A percentile compares a stretch with the other conserved stretches of the same genome.
These are phyloP conservation scores for Heliornis fulica DNA, from an alignment of 2,113 vertebrate genomes.

Conservation along the genomic window DNA sequence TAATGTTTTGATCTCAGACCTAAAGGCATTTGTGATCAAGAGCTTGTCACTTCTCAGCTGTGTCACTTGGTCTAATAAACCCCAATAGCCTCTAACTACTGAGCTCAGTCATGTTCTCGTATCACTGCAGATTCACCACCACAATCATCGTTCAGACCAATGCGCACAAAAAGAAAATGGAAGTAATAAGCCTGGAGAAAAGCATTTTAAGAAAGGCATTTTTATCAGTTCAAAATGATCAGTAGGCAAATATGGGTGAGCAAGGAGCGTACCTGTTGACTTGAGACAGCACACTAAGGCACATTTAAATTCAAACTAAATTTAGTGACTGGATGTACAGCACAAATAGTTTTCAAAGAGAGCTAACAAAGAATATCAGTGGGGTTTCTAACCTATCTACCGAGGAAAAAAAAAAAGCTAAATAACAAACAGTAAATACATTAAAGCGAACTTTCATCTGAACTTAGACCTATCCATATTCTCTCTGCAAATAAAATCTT, in stretches of 20 bases:
- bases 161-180: fast-evolving
- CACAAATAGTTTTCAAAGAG: not conserved
- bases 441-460: not conserved
- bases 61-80: not conserved
- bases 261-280: not conserved
- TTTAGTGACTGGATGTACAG: not conserved
- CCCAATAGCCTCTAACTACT: not conserved
- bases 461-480: not conserved
- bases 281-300: not conserved
- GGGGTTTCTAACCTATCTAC: not conserved
- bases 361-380: not conserved
- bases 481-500: not conserved
- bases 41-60: not conserved
- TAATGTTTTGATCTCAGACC: not conserved
- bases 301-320: not conserved
- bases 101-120: not conserved
- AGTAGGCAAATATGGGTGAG: not conserved
- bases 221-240: not conserved
- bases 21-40: not conserved
- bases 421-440: not conserved
- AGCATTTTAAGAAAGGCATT: not conserved
- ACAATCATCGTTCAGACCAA: not conserved
- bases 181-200: not conserved
- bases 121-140: not conserved
- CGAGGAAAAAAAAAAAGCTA: not conserved